Conservation (phyloP, 2,113 vertebrate genomes). For the Ciconia boyciana region DNA sequence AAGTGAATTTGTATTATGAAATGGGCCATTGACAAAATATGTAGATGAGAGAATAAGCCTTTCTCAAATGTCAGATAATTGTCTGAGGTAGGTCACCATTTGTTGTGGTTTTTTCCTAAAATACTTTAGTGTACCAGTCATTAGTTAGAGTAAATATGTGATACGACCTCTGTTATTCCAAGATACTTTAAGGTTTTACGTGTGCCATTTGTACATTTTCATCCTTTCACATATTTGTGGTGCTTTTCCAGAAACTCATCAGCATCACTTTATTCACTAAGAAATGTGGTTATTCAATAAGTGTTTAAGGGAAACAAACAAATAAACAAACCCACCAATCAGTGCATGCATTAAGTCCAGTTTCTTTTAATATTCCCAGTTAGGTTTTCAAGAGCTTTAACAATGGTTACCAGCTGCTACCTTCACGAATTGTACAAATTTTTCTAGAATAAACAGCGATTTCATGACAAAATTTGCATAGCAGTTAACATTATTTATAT, state of each 20-base stretch:
- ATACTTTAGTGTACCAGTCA: background rate
- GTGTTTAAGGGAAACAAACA: background rate
- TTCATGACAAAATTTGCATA: background rate
- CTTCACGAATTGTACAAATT: background rate
- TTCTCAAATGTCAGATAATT: background rate
- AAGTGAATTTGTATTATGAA: background rate
- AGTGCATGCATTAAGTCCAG: background rate
- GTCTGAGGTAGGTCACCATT: background rate
- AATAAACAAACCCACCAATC: background rate
- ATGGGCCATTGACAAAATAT: background rate
- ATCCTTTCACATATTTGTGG: background rate
- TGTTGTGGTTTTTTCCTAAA: background rate
- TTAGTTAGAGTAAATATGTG: background rate
- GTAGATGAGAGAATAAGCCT: background rate
- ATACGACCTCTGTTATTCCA: background rate
- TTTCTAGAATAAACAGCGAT: background rate
- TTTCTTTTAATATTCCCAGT: background rate
- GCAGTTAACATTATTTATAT: background rate
- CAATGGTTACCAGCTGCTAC: background rate
- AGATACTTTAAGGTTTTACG: background rate
- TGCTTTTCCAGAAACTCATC: background rate
- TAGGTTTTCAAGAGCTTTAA: background rate
- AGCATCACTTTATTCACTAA: background rate
- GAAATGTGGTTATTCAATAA: background rate
- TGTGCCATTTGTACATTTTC: background rate